Evolutionary conservation across 1,140 invertebrate species (phyloP).

Genomic region (Dufourea novaeangliae): DNA sequence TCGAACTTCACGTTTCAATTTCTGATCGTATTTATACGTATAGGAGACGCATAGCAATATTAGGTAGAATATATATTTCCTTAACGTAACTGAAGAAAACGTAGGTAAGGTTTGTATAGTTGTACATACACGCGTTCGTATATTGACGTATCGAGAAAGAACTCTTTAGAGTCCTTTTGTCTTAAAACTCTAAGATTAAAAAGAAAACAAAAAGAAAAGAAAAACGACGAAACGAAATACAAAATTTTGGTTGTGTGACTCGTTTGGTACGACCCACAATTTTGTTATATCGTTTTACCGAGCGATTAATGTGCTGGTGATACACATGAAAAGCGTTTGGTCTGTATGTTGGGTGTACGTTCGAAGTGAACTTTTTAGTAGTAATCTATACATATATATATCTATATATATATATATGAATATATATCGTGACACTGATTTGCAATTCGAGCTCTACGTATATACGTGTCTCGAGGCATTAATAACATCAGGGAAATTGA

Average conservation of each 20-base stretch:
- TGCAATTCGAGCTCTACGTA: constrained; percentile 24
- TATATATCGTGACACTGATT: constrained; percentile 40
- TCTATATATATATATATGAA: constrained; percentile 13
- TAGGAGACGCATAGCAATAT: constrained; percentile 46
- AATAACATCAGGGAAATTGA: constrained; percentile 26
- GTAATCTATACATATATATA: constrained; percentile 28
- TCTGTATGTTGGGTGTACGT: constrained; percentile 33
- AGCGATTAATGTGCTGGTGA: constrained; percentile 9
- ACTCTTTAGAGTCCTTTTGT: constrained; percentile 30
- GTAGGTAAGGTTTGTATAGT: constrained; percentile 57
- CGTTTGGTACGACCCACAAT: constrained; percentile 17
- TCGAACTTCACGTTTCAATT: constrained; percentile 26
- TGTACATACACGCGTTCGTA: constrained; percentile 52
- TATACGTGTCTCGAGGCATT: neutral
- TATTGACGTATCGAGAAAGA: constrained; percentile 12
- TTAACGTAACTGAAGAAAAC: constrained; percentile 49
- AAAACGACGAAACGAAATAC: neutral
- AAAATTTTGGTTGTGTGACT: constrained; percentile 61
- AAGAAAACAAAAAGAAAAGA: neutral
- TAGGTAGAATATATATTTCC: constrained; percentile 45
- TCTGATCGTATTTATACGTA: constrained; percentile 31
- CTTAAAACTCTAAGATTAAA: constrained; percentile 2
- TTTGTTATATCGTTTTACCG: constrained; percentile 20
- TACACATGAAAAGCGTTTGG: constrained; percentile 23
- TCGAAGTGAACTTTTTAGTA: constrained; percentile 32